Evolutionary conservation across 2,113 vertebrate genomes (phyloP).

Genomic region (Nanger granti): DNA sequence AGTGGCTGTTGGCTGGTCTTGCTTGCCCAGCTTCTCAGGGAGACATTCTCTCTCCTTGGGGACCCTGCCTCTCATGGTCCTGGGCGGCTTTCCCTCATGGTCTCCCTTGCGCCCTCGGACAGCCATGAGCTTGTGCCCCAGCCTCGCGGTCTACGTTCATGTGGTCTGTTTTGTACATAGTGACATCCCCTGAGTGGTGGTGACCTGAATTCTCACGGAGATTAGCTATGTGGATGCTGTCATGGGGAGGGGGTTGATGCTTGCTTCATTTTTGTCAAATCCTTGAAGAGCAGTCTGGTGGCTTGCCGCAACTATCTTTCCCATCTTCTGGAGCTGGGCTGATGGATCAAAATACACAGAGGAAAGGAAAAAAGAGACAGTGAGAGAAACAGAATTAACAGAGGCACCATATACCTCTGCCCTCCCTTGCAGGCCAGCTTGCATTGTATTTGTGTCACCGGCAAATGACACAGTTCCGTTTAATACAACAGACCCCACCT

Average conservation of each 20-base stretch:
- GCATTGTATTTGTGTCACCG: background rate
- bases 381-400: background rate
- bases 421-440: background rate
- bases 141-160: background rate
- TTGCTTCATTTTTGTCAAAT: background rate
- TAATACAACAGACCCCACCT: background rate
- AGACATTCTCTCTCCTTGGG: background rate
- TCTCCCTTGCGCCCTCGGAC: background rate
- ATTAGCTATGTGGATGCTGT: background rate
- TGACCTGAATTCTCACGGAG: background rate
- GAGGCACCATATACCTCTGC: background rate
- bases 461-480: background rate
- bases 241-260: background rate
- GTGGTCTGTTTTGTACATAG: background rate
- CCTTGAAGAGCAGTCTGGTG: background rate
- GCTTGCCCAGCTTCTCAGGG: background rate
- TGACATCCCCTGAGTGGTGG: rapidly evolving
- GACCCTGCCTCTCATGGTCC: background rate
- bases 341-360: too few species aligned
- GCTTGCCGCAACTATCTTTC: background rate
- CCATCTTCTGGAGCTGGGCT: background rate
- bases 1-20: background rate
- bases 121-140: too few species aligned
- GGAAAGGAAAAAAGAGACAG: background rate
- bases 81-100: rapidly evolving